A percentile compares a stretch with the other conserved stretches of the same genome.
Evolutionary conservation across 2,113 vertebrate species (phyloP).

Genomic region (Plectropomus leopardus): DNA sequence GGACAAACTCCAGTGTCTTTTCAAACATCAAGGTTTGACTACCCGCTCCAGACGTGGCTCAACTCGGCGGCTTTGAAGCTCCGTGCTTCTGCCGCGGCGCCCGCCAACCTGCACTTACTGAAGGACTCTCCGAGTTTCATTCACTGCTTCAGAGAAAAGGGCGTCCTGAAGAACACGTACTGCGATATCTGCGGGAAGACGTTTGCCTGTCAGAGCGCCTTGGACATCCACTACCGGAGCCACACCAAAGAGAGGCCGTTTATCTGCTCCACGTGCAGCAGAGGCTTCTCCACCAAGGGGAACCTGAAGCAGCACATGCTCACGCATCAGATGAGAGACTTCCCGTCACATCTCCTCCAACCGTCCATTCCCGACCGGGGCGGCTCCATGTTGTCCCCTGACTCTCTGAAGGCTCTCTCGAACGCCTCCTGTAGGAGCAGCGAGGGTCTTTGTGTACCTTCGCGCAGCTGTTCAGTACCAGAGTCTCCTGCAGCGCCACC

Average conservation of each 20-base stretch:
- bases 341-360: constrained; percentile 90
- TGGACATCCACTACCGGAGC: constrained; percentile 95
- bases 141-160: constrained; percentile 88
- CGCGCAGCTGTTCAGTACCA: constrained; percentile 74
- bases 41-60: constrained; percentile 84
- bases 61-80: constrained; percentile 53
- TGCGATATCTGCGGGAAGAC: constrained; percentile 94
- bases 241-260: constrained; percentile 96
- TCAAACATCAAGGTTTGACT: constrained; percentile 82
- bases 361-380: constrained; percentile 81
- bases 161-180: constrained; percentile 88
- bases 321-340: constrained; percentile 92
- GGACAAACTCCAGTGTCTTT: constrained; percentile 84
- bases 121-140: constrained; percentile 87
- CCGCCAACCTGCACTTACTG: constrained; percentile 87
- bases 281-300: constrained; percentile 93
- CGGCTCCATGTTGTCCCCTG: background rate
- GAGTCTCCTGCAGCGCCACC: constrained; percentile 74
- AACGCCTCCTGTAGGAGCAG: constrained; percentile 78
- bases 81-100: constrained; percentile 81
- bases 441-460: background rate
- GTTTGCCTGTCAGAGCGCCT: constrained; percentile 95
- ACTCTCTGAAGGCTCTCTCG: constrained; percentile 85
- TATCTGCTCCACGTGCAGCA: constrained; percentile 92
- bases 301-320: constrained; percentile 95